A percentile compares a stretch with the other conserved stretches of the same genome.
Conservation (phyloP, 2,888 invertebrate species). For the Glyphotaelius pellucidus region DNA sequence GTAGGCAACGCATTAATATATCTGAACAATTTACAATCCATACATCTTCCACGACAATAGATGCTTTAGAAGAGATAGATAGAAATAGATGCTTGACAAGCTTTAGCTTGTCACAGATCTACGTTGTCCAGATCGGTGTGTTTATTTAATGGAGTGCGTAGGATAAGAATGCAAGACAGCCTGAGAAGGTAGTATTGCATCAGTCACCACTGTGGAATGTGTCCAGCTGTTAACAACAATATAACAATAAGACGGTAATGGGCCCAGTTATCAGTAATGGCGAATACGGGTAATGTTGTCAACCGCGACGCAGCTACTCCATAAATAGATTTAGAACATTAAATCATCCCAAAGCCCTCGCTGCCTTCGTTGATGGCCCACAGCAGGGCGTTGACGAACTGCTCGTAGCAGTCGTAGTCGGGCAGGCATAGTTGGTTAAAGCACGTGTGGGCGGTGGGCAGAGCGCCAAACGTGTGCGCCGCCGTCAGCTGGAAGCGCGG, state of each 20-base stretch:
- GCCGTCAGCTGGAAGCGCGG: slow-evolving; percentile 96
- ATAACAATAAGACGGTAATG: background rate
- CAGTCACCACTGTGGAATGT: background rate
- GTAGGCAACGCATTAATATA: too few species aligned
- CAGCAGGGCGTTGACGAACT: slow-evolving; percentile 92
- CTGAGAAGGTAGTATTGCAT: too few species aligned
- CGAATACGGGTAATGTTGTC: too few species aligned
- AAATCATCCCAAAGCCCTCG: slow-evolving; percentile 92
- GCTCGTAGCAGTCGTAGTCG: slow-evolving; percentile 95
- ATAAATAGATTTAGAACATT: slow-evolving; percentile 67
- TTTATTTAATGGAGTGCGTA: too few species aligned
- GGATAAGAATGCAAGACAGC: too few species aligned
- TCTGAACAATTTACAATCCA: too few species aligned
- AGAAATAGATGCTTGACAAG: too few species aligned
- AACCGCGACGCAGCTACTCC: background rate
- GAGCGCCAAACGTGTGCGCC: slow-evolving; percentile 91
- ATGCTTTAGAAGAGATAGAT: too few species aligned
- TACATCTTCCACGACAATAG: too few species aligned
- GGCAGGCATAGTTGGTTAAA: slow-evolving; percentile 97
- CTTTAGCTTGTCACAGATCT: too few species aligned
- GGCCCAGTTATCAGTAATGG: too few species aligned
- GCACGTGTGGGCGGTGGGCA: slow-evolving; percentile 97
- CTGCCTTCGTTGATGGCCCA: slow-evolving; percentile 97
- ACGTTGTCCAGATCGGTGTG: too few species aligned
- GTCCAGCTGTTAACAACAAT: background rate